A percentile compares a stretch with the other conserved stretches of the same genome.
These are phyloP conservation scores for Cloeon dipterum DNA, from an alignment of 2,888 invertebrate species.

Conservation along the genomic window DNA sequence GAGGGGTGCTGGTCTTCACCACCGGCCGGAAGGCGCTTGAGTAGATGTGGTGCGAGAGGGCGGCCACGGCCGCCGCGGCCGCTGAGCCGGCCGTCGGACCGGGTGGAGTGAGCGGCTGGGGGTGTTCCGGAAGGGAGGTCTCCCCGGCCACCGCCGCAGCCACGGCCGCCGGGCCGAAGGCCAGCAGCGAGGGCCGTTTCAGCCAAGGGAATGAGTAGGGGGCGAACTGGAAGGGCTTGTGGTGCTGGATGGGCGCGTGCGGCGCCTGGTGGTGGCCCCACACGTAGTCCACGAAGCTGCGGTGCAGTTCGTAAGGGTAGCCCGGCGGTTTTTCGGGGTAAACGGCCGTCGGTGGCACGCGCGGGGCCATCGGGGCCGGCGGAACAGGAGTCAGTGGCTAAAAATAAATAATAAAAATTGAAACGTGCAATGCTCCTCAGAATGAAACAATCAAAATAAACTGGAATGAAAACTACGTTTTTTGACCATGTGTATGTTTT, in stretches of 20 bases:
- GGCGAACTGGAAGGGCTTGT: conserved; percentile 12
- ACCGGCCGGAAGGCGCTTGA: conserved; percentile 7
- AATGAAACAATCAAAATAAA: too few species aligned
- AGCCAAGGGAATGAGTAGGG: conserved; percentile 6
- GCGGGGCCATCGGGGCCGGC: conserved; percentile 2
- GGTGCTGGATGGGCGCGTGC: conserved; percentile 14
- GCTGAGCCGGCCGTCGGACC: conserved; percentile 17
- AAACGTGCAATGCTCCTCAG: too few species aligned
- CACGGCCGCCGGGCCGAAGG: conserved; percentile 10
- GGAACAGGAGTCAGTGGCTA: conserved; percentile 2
- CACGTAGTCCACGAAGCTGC: conserved; percentile 46
- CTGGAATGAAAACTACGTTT: too few species aligned
- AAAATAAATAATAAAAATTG: too few species aligned
- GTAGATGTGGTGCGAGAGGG: conserved; percentile 5
- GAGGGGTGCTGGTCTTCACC: conserved; percentile 5
- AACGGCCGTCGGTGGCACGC: conserved; percentile 2
- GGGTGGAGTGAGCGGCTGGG: conserved; percentile 13
- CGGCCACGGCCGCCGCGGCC: conserved; percentile 6
- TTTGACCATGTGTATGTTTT: too few species aligned
- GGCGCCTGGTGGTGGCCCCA: conserved; percentile 25
- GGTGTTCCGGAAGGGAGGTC: conserved; percentile 9
- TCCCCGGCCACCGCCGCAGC: background rate
- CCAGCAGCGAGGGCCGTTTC: conserved; percentile 6
- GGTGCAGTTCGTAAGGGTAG: conserved; percentile 5
- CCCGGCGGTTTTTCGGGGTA: conserved; percentile 1